Base-by-base conservation (phyloP, 2,113 vertebrate species). In the Damaliscus lunatus region DNA sequence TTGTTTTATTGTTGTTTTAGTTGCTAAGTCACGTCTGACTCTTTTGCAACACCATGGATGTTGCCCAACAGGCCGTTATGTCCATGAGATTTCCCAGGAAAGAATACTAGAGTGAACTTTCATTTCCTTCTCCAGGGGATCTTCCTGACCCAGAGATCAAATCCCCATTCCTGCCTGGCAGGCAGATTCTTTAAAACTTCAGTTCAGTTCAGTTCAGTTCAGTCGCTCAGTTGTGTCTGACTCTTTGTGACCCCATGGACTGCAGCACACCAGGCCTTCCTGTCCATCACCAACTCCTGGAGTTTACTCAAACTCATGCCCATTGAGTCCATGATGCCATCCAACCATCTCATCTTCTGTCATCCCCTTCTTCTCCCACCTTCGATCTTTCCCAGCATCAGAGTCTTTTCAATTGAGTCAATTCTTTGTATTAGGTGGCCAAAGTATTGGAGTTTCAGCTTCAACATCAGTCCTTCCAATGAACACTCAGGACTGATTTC, bases 151-250 rank as follows among this genome's bases (percentile, higher is more conserved):
- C 11, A 25, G 21, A 36, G 36, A 43, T 43, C 21, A 0, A 74
- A 74, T 71, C 71, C 21, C 3, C 36, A 43, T 74, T 74, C 21
- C 3, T 13, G 36, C 71, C 36, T 74, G 10, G 5, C 11, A 74
- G 5, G 21, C 36, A 74, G 71, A 74, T 74, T 74, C 71, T 43
- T 43, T 43, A 43, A 3, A 11, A 74, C 21, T 74, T 71, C 9
- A 19, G 33, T 36, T 67, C 33, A 67, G 8, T 67, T 67, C 17
- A 36, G n/a, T 36, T 50, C 48, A 50, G 40, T 40, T 19, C 33
- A 67, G 19, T 71, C 0, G 0, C n/a, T 36, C n/a, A 71, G n/a
- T 71, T 1, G 1, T 40, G n/a, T 71, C n/a, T 0, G 19, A 71
- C 67, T 71, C n/a, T 36, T 67, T 71, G 19, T 0, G 3, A 71